Conservation (phyloP, 2,113 vertebrate genomes). For the Corythornis cristatus region DNA sequence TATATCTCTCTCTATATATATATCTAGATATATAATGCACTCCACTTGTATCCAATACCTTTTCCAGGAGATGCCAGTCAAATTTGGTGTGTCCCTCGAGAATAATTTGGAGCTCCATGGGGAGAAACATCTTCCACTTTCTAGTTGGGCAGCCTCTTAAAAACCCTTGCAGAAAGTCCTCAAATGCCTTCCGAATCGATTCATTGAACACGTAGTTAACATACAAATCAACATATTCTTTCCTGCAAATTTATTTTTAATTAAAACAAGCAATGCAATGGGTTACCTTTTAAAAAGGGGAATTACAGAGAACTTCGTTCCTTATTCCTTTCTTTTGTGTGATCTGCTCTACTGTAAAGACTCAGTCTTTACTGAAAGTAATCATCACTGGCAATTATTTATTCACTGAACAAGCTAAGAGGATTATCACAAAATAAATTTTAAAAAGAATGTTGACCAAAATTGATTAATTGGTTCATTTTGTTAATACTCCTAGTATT, state of each 20-base stretch:
- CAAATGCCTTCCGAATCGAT: conserved; percentile 59
- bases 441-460: neutral
- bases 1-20: too few relatives aligned
- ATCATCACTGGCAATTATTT: neutral
- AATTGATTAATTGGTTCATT: neutral
- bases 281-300: neutral
- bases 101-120: conserved; percentile 60
- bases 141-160: conserved; percentile 53
- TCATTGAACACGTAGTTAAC: conserved; percentile 68
- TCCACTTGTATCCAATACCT: conserved; percentile 24
- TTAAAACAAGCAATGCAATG: neutral
- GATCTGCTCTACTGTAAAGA: neutral
- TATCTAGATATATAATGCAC: neutral
- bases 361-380: neutral
- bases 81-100: conserved; percentile 42
- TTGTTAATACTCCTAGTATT: neutral
- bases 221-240: conserved; percentile 72
- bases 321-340: neutral
- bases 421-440: neutral
- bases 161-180: conserved; percentile 69
- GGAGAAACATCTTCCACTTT: conserved; percentile 65
- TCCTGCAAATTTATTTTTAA: conserved; percentile 46
- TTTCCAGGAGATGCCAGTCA: conserved; percentile 68
- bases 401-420: neutral
- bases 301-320: neutral